phyloP scores from a whole-genome alignment of 2,888 invertebrate species.

The Lamellibrachia satsuma region DNA sequence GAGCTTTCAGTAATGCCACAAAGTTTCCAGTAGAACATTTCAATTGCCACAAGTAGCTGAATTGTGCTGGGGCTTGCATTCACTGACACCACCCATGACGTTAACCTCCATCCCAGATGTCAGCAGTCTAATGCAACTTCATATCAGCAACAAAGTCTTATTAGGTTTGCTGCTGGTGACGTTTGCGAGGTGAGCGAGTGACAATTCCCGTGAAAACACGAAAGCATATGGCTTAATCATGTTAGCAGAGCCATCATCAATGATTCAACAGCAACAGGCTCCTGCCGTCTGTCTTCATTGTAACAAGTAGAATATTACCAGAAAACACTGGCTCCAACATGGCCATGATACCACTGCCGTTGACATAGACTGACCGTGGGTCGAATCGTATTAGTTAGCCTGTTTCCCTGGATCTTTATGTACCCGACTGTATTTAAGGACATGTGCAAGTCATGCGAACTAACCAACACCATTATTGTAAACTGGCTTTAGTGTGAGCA shows the following conservation, averaged over 20 bases:
- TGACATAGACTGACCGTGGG: not conserved
- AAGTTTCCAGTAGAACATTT: not conserved
- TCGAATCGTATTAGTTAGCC: not conserved
- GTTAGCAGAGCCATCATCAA: constrained; percentile 12
- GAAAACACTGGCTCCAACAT: not conserved
- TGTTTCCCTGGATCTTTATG: not conserved
- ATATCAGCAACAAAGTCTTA: not conserved
- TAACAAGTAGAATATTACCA: not conserved
- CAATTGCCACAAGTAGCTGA: not conserved
- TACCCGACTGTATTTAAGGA: not conserved
- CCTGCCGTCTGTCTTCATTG: not conserved
- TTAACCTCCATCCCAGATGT: no score
- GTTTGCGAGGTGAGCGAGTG: not conserved
- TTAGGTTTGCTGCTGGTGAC: not conserved
- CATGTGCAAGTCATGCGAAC: not conserved
- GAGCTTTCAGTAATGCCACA: not conserved
- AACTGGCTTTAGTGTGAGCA: not conserved
- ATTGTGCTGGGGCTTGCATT: not conserved
- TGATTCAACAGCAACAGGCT: not conserved
- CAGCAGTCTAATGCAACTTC: not conserved
- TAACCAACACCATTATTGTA: not conserved
- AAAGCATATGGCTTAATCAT: not conserved
- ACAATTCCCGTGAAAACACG: not conserved
- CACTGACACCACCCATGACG: not conserved
- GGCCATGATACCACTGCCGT: not conserved